Conservation (phyloP, 2,797 vertebrate species). For the Propithecus perrieri region DNA sequence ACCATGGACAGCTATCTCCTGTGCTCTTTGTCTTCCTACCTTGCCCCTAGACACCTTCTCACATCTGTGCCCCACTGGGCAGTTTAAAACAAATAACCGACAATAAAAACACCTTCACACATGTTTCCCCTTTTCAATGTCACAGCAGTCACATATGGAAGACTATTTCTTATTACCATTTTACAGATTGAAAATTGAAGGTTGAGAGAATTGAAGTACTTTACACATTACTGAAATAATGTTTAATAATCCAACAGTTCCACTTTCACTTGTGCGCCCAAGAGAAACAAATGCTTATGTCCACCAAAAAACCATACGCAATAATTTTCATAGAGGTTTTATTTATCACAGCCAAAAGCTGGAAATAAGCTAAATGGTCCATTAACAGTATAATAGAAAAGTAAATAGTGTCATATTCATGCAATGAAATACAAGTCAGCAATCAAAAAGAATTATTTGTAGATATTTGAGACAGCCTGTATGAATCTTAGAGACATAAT, state of each 20-base stretch:
- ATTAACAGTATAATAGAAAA: neutral
- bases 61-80: neutral
- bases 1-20: neutral
- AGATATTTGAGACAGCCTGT: neutral
- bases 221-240: neutral
- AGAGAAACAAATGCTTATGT: neutral
- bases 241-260: neutral
- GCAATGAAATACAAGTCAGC: neutral
- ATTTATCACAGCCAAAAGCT: neutral
- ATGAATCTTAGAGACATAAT: neutral
- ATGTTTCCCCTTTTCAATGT: neutral
- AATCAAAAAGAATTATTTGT: neutral
- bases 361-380: neutral
- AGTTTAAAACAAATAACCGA: neutral
- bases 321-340: neutral
- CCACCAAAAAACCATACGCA: neutral
- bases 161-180: neutral
- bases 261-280: neutral
- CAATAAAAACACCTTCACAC: neutral
- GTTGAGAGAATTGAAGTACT: neutral
- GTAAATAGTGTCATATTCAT: neutral
- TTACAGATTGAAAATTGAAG: neutral
- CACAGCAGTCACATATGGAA: neutral
- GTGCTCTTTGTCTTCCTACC: rapidly evolving
- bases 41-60: rapidly evolving